Evolutionary conservation across 2,888 invertebrate species (phyloP), one percentile per base, ranked within the genome.

Genomic region (Lasioglossum calceatum): DNA sequence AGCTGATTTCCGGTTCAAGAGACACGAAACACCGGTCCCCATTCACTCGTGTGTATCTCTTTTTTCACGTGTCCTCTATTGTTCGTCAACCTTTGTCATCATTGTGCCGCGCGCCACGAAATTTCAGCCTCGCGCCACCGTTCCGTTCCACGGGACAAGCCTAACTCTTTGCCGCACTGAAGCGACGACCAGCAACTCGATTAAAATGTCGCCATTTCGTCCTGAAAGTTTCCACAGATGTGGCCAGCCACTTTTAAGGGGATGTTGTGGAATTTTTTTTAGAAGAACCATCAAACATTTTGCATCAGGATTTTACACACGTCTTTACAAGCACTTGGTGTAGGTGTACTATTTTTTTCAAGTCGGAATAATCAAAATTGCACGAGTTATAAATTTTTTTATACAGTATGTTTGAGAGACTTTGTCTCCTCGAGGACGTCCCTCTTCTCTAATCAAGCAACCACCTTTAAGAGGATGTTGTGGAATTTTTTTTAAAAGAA

Each of bases 1-100:
- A 94, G 93, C 93, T 92, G 92, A 93, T 93, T 92, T 94, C 93
- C 93, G 93, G 92, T 91, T 91, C 89, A 89, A 90, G 78, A 84
- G 78, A 81, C 83, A 82, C 79, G 77, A 72, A 70, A 64, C 50
- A 64, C 67, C 50, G 47, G 67, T 75, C 71, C 77, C 71, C 82
- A 74, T 75, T 61, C 75, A 58, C 58, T 70, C 64, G 32, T 58
- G 27, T 42, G 50, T 27, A 84, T 4, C 27, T 64, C 36, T 32
- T 32, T 64, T 19, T 23, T 23, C 61, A 47, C 67, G 54, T 70
- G 44, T 47, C 19, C n/a, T 23, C 44, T 1, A 19, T 16, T n/a
- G 32, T 39, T 36, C 75, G 0, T 23, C 23, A 0, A 4, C 5
- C 19, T 73, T 19, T 32, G 27, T 19, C 44, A 4, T 47, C 64